Evolutionary conservation across 2,888 invertebrate genomes (phyloP), one percentile per base, ranked within the genome.

Genomic region (Escarpia spicata): DNA sequence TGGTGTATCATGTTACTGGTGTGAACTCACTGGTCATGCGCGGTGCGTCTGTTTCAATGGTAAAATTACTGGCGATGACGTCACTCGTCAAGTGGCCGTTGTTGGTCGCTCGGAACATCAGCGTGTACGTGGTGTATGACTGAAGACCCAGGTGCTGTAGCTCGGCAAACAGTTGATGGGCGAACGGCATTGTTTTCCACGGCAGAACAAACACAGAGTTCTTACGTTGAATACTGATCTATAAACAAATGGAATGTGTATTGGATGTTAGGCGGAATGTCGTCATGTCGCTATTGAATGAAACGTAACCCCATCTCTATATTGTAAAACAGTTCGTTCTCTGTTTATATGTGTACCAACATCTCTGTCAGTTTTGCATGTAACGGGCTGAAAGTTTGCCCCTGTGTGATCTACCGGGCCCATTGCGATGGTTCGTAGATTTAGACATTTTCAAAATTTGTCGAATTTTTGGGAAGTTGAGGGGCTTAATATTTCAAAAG

Each of bases 31-130:
- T 44, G 44, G 91, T 37, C 43, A 43, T 43, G 43, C 44, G 43
- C 44, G 91, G 91, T 19, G 91, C 43, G 19, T 91, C 91, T 15
- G 91, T 91, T 43, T 91, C 91, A 43, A 91, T n/a, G 26, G 75
- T 75, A 26, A 75, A 75, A n/a, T 43, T 44, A 6, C 43, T 43
- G 43, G 43, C 44, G 37, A 91, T 44, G 43, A 44, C 26, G 15
- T 91, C 91, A 44, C 91, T 91, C 15, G 8, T 91, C 91, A 91
- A n/a, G 19, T 0, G 43, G 26, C 43, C 91, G 31, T 91, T 43
- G 37, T 44, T 91, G 91, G 91, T 91, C 10, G 31, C 91, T 31
- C 91, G 91, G 3, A 91, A 75, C 75, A 75, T 75, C 75, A 75
- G 75, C 26, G 75, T 75, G 26, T 75, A 75, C 4, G 75, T 75